Percentiles rank a stretch among this genome's conserved stretches.
These are phyloP conservation scores for Fregetta grallaria DNA, from an alignment of 2,113 vertebrate species.

Conservation along the genomic window DNA sequence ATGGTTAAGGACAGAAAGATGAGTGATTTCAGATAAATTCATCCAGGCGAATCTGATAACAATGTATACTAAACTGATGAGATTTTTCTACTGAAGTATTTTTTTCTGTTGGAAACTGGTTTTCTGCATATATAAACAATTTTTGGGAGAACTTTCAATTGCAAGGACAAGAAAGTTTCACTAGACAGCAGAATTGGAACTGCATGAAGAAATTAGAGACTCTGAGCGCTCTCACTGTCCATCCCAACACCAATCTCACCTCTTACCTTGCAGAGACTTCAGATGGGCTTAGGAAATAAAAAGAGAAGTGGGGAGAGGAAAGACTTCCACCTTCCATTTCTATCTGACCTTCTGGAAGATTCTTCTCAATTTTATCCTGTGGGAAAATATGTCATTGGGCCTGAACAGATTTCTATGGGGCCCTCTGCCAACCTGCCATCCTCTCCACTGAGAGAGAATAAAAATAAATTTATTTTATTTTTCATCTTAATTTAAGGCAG, in stretches of 20 bases:
- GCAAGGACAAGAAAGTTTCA: neutral
- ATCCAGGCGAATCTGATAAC: neutral
- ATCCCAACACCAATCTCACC: neutral
- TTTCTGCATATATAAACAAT: neutral
- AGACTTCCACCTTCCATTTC: neutral
- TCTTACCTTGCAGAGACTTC: neutral
- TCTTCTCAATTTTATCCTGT: neutral
- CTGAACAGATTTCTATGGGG: neutral
- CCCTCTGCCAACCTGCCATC: neutral
- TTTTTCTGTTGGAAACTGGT: neutral
- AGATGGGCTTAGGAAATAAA: neutral
- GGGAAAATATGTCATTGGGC: neutral
- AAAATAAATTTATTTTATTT: neutral
- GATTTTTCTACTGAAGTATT: neutral
- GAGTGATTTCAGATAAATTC: neutral
- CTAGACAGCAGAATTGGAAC: neutral
- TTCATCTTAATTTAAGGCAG: neutral
- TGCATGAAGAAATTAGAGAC: neutral
- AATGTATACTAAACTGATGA: neutral
- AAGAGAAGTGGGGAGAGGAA: neutral
- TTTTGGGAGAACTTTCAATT: neutral
- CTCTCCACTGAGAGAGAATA: neutral
- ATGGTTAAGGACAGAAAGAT: neutral
- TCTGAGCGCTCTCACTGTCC: neutral
- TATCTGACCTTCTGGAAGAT: neutral